phyloP scores from a whole-genome alignment of 1,140 invertebrate genomes.

The Drosophila burlai region DNA sequence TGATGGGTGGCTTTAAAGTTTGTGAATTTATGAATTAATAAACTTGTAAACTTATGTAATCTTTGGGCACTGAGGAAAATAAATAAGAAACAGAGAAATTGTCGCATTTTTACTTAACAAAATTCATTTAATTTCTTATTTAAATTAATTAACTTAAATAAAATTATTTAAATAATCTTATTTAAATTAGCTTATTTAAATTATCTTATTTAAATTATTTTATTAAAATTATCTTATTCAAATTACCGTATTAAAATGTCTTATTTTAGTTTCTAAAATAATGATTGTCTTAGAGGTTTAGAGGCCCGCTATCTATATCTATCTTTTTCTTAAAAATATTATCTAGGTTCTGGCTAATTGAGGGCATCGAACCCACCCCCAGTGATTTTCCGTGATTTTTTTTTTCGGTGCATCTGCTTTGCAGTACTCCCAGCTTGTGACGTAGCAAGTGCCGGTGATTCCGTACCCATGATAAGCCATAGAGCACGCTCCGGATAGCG shows the following conservation, averaged over 20 bases:
- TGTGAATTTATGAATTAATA: slow-evolving; percentile 9
- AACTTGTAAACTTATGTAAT: neutral
- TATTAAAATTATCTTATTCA: too few species aligned
- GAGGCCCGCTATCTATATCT: too few species aligned
- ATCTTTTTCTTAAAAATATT: neutral
- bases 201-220: too few species aligned
- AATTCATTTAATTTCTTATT: too few species aligned
- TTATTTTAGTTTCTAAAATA: neutral
- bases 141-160: too few species aligned
- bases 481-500: slow-evolving; percentile 33
- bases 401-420: slow-evolving; percentile 6
- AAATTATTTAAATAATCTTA: too few species aligned
- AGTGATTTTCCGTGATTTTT: neutral
- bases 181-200: too few species aligned
- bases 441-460: slow-evolving; percentile 9
- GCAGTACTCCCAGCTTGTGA: slow-evolving; percentile 2
- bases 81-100: neutral
- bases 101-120: too few species aligned
- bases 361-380: neutral
- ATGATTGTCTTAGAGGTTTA: neutral
- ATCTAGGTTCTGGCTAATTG: neutral
- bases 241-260: too few species aligned
- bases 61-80: neutral
- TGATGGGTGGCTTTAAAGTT: slow-evolving; percentile 1
- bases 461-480: slow-evolving; percentile 18